Evolutionary conservation across 2,888 invertebrate genomes (phyloP), one percentile per base, ranked within the genome.

Genomic region (Cryptosula pallasiana): DNA sequence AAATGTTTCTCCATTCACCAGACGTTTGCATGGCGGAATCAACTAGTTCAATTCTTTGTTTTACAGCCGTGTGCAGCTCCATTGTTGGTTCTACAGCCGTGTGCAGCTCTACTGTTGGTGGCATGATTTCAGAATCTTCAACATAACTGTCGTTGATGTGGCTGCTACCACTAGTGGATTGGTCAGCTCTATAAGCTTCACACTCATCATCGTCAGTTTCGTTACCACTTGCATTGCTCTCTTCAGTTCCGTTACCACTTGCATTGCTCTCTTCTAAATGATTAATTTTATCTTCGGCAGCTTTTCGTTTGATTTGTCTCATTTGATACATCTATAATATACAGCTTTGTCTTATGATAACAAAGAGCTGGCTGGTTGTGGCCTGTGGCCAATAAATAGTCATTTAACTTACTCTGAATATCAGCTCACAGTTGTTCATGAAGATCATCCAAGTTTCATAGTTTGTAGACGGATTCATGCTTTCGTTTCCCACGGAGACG

Each of bases 391-490:
- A n/a, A n/a, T n/a, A n/a, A 45, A 45, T 13, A 13, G 9, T 45
- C 9, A 20, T 13, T 13, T n/a, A 5, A 63, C 63, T 63, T 32
- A 63, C 63, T 32, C 32, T 63, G 32, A 63, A 63, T 63, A 63
- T 27, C 29, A 63, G 20, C 32, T 63, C 63, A 32, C 63, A 63
- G 63, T 63, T 63, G 32, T 63, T 63, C 32, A 63, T 63, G 27
- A 63, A 63, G 20, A 63, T 63, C 63, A 32, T 63, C 63, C 63
- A 63, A 27, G 29, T 63, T 3, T 32, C 5, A 20, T 63, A 32
- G 32, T 63, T 27, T 27, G 32, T 63, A 25, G 57, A 16, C n/a
- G 57, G 20, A 45, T 45, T 45, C 45, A 45, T 45, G 45, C n/a
- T n/a, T n/a, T n/a, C n/a, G n/a, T n/a, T n/a, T n/a, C n/a, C n/a